phyloP scores from a whole-genome alignment of 2,888 invertebrate genomes.

The Pocota personata region DNA sequence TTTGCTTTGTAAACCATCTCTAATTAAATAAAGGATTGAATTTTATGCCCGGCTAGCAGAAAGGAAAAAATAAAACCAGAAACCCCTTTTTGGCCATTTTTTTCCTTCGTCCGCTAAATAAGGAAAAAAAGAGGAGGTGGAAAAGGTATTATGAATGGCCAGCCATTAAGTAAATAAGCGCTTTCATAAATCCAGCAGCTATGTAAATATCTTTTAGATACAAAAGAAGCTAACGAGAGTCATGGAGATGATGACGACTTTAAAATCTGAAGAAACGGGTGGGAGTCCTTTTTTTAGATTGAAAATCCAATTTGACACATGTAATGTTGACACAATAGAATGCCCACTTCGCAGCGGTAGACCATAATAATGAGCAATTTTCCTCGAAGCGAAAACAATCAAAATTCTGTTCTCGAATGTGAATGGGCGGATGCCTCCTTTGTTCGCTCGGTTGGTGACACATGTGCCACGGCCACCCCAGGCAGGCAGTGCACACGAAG shows the following conservation, averaged over 20 bases:
- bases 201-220: conserved; percentile 24
- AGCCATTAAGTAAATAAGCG: conserved; percentile 46
- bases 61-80: conserved; percentile 13
- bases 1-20: conserved; percentile 49
- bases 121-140: background rate
- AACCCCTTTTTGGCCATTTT: conserved; percentile 4
- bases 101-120: background rate
- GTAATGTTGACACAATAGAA: background rate
- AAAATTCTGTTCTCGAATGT: conserved; percentile 17
- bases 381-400: conserved; percentile 42
- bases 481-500: conserved; percentile 14
- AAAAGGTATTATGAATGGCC: conserved; percentile 48
- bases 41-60: conserved; percentile 37
- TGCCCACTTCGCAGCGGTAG: background rate
- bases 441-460: background rate
- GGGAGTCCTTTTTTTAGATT: background rate
- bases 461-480: conserved; percentile 19
- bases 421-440: background rate
- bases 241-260: background rate
- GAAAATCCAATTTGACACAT: conserved; percentile 1
- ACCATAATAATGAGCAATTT: conserved; percentile 34
- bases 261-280: background rate
- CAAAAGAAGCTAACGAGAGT: background rate
- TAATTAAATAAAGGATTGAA: conserved; percentile 61
- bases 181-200: conserved; percentile 53